Conservation (phyloP, 1,140 invertebrate species). For the Penaeus japonicus region DNA sequence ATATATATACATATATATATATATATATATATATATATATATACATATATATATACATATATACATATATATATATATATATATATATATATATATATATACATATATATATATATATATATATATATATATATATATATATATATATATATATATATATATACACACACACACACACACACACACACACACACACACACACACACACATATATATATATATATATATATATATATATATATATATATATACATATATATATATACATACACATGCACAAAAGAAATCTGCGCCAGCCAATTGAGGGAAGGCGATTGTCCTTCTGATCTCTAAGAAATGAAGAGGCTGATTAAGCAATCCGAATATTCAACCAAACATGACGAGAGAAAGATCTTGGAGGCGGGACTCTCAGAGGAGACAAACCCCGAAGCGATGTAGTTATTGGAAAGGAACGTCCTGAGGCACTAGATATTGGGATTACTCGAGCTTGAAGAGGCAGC, state of each 20-base stretch:
- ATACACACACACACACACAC: neutral
- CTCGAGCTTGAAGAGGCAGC: no score
- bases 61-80: neutral
- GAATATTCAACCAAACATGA: no score
- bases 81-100: slow-evolving; percentile 13
- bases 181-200: neutral
- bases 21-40: slow-evolving; percentile 13
- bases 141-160: slow-evolving; percentile 9
- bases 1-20: neutral
- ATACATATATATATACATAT: slow-evolving; percentile 4
- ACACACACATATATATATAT: neutral
- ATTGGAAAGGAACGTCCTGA: no score
- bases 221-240: slow-evolving; percentile 11
- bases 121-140: slow-evolving; percentile 4
- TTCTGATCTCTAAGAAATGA: no score
- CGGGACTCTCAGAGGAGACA: no score
- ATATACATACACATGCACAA: neutral
- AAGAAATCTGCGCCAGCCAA: no score
- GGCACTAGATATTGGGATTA: no score
- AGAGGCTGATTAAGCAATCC: no score
- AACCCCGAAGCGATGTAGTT: no score
- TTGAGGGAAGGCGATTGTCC: no score
- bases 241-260: neutral
- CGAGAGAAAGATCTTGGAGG: no score
- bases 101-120: neutral